These are phyloP conservation scores for Euproctis similis DNA, from an alignment of 2,888 invertebrate species.

Conservation along the genomic window DNA sequence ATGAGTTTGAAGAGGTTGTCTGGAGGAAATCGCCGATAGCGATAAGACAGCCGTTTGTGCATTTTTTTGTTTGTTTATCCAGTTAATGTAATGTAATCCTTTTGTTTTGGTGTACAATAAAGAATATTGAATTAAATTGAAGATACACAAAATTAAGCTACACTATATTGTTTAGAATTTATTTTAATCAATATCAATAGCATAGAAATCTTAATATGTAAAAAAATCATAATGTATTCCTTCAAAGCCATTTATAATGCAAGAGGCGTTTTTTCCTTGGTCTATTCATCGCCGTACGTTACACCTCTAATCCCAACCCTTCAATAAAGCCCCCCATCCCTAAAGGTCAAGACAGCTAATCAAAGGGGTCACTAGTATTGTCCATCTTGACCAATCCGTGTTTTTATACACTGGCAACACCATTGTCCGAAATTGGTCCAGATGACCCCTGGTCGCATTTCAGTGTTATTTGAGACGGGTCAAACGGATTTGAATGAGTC, in stretches of 20 bases:
- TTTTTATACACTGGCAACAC: constrained; percentile 47
- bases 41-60: too few species aligned
- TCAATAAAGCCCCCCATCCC: constrained; percentile 29
- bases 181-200: too few species aligned
- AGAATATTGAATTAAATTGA: too few species aligned
- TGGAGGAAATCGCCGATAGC: too few species aligned
- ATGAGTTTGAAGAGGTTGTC: too few species aligned
- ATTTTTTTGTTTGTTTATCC: too few species aligned
- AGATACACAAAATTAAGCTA: too few species aligned
- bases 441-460: constrained; percentile 62
- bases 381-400: constrained; percentile 53
- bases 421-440: constrained; percentile 59
- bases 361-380: constrained; percentile 50
- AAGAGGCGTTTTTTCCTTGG: constrained; percentile 9
- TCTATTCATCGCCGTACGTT: constrained; percentile 28
- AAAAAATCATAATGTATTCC: too few species aligned
- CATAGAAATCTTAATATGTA: too few species aligned
- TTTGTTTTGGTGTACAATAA: too few species aligned
- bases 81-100: too few species aligned
- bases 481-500: constrained; percentile 40
- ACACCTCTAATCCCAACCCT: constrained; percentile 54
- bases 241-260: constrained; percentile 22
- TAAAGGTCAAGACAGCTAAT: constrained; percentile 50
- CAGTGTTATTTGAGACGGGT: constrained; percentile 48
- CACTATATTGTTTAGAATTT: too few species aligned